Evolutionary conservation across 2,113 vertebrate genomes (phyloP), one percentile per base, ranked within the genome.

Genomic region (Brienomyrus longianalis): DNA sequence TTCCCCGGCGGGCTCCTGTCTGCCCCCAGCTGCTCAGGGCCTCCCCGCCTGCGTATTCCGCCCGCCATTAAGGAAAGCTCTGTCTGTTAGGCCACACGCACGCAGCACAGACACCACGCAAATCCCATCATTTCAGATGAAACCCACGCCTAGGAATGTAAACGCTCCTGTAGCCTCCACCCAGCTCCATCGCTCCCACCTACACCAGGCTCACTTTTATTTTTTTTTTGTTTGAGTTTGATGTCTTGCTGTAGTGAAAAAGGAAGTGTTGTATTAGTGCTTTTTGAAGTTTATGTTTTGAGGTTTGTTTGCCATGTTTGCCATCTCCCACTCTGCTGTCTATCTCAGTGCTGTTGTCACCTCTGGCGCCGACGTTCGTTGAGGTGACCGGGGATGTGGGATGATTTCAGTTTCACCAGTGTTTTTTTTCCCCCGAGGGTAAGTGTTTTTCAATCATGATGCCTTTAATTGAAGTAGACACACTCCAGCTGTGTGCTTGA

Each of bases 131-230:
- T 70, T 70, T 70, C 43, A 50, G 19, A 70, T 23, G 3, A 66
- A 86, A 45, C 52, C 62, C 80, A 17, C 87, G 59, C 77, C 89
- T 89, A 86, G 87, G 89, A 91, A 90, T 91, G 88, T 90, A 90
- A 89, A 90, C 15, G 39, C 50, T 21, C 70, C 39, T 90, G 87
- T 86, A 89, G 51, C 62, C 27, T 88, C 87, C 19, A 31, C 54
- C 74, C 88, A 2, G 35, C 70, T 84, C 47, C 23, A 35, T 13
- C 35, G 39, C 39, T 39, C 39, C 39, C 39, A 45, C 39, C 19
- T 3, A 19, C 13, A 17, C 74, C 74, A 80, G 4, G 13, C 74
- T 80, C 74, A 19, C 35, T 5, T 8, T 7, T 43, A 39, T 80
- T 80, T 19, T 43, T 39, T 77, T 39, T 39, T 10, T 88, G 52